phyloP scores from a whole-genome alignment of 2,888 invertebrate genomes.

The Plebejus anna region DNA sequence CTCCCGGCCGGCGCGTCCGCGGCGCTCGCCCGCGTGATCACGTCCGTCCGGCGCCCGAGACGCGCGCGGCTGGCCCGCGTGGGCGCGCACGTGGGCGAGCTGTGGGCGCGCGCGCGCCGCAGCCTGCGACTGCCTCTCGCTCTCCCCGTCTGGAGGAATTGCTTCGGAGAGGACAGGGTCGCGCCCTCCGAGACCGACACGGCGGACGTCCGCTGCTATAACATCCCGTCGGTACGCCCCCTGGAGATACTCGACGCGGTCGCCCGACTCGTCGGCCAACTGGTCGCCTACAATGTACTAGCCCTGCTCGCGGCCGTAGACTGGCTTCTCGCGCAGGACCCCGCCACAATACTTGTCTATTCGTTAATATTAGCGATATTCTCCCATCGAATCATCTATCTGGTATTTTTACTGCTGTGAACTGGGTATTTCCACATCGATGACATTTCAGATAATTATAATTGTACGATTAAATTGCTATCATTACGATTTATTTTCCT shows the following conservation, averaged over 20 bases:
- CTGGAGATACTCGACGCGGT: slow-evolving; percentile 12
- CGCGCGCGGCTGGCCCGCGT: slow-evolving; percentile 36
- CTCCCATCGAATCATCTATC: background rate
- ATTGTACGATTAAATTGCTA: background rate
- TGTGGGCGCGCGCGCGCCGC: slow-evolving; percentile 48
- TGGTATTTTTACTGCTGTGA: background rate
- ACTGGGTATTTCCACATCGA: background rate
- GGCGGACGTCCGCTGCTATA: slow-evolving; percentile 60
- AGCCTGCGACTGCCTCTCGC: slow-evolving; percentile 52
- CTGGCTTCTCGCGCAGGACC: background rate
- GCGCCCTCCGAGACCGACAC: slow-evolving; percentile 60
- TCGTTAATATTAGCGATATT: background rate
- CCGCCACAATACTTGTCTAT: background rate
- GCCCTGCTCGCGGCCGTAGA: background rate
- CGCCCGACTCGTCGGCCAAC: background rate
- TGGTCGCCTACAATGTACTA: background rate
- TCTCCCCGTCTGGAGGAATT: slow-evolving; percentile 49
- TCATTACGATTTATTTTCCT: slow-evolving; percentile 10
- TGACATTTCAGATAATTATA: slow-evolving; percentile 2
- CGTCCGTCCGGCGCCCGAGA: slow-evolving; percentile 41
- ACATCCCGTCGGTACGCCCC: slow-evolving; percentile 67
- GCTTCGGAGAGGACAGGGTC: slow-evolving; percentile 59
- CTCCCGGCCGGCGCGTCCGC: slow-evolving; percentile 58
- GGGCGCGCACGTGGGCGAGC: slow-evolving; percentile 37
- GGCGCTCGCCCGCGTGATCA: slow-evolving; percentile 47